Base-by-base conservation (phyloP, 2,888 invertebrate species). In the Sabatieria punctata region DNA sequence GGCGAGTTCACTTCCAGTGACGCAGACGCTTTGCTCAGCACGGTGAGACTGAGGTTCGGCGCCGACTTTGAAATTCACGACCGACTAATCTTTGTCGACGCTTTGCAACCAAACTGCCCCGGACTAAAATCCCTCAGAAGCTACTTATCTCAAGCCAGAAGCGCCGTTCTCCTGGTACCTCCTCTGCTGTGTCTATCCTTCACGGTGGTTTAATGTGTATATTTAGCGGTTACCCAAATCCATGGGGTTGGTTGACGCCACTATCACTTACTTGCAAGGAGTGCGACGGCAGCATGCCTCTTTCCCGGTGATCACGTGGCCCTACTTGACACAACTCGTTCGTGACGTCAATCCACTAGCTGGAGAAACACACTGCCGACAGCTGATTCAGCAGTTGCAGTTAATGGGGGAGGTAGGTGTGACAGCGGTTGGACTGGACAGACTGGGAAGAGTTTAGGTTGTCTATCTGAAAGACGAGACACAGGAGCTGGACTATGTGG, bases 281-380 rank as follows among this genome's bases (percentile, higher is more conserved):
- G 61, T 78, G 41, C 67, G 77, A 51, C 73, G 74, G 55, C 60
- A 66, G 21, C 71, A 73, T 43, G 69, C 73, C 48, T 68, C 72
- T 35, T 77, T 76, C 62, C 78, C 78, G 0, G 77, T 78, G 13
- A 65, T 78, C 53, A 69, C 73, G 11, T 75, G 74, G 72, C 68
- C 70, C 23, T 69, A 70, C 46, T 78, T 78, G 63, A 68, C 73
- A 19, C 73, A 74, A 37, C 64, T 73, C 53, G 65, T 48, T 13
- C 66, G 75, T 47, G 73, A 77, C 54, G 74, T 78, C 24, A 79
- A 79, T 63, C 73, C 78, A 18, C 65, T 79, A 47, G 76, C 77
- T 4, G 74, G 75, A 19, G 76, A 77, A 55, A 74, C 75, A 23
- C 77, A 78, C 60, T 71, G 78, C 55, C 68, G 72, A 46, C 74